Evolutionary conservation across 2,888 invertebrate genomes (phyloP).

Genomic region (Sarcophaga subvicina): DNA sequence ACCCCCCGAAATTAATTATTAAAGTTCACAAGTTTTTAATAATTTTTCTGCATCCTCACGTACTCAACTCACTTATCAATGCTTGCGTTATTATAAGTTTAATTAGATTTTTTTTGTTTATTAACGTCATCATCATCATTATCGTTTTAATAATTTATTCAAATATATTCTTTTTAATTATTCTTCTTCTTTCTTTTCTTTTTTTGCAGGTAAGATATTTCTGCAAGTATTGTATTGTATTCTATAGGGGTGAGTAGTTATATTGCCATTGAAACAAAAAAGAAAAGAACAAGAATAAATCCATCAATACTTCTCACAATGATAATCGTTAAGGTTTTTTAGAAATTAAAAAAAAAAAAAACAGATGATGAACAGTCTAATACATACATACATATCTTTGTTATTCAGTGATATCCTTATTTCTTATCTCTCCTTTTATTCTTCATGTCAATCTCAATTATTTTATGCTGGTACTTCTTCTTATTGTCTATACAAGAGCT

Average conservation of each 20-base stretch:
- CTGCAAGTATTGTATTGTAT: constrained; percentile 16
- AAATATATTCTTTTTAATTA: constrained; percentile 29
- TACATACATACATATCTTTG: no score
- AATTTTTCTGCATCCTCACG: no score
- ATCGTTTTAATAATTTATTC: neutral
- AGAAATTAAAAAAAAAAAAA: neutral
- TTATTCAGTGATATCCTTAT: neutral
- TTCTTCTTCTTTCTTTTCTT: constrained; percentile 33
- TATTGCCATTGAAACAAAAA: neutral
- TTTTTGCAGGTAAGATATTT: constrained; percentile 48
- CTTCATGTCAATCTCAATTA: constrained; percentile 52
- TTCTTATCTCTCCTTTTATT: constrained; percentile 9
- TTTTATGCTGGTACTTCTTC: constrained; percentile 26
- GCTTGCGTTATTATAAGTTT: no score
- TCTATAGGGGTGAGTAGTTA: constrained; percentile 49
- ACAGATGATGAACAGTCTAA: no score
- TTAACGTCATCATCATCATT: no score
- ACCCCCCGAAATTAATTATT: no score
- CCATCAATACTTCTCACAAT: constrained; percentile 41
- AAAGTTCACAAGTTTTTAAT: no score
- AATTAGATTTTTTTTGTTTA: no score
- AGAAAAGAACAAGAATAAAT: neutral
- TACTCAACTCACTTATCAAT: no score
- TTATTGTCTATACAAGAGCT: constrained; percentile 4
- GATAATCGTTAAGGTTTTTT: constrained; percentile 33